phyloP scores from a whole-genome alignment of 1,140 invertebrate genomes.

The Diorhabda sublineata region DNA sequence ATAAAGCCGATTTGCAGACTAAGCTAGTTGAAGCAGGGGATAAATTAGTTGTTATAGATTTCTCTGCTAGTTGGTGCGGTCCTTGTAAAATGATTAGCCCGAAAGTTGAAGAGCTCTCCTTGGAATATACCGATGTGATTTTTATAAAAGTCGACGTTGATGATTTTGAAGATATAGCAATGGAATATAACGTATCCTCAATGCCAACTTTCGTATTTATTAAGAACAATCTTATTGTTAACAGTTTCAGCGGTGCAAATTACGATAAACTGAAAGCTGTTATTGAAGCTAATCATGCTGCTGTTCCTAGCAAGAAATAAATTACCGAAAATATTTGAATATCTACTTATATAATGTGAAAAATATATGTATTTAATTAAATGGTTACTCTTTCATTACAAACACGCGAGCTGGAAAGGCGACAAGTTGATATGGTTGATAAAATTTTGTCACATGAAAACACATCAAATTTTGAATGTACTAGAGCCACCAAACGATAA shows the following conservation, averaged over 20 bases:
- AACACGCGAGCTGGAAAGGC: no score
- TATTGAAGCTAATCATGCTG: slow-evolving; percentile 52
- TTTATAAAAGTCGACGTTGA: slow-evolving; percentile 77
- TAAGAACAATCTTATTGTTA: slow-evolving; percentile 67
- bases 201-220: slow-evolving; percentile 94
- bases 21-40: slow-evolving; percentile 71
- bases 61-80: slow-evolving; percentile 80
- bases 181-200: slow-evolving; percentile 74
- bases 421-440: no score
- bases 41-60: slow-evolving; percentile 88
- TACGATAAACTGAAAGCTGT: slow-evolving; percentile 65
- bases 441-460: no score
- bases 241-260: slow-evolving; percentile 79
- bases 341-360: no score
- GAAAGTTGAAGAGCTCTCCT: slow-evolving; percentile 63
- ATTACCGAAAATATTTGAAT: not conserved
- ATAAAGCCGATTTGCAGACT: slow-evolving; percentile 60
- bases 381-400: no score
- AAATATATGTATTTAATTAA: no score
- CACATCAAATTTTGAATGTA: no score
- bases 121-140: slow-evolving; percentile 51
- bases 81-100: slow-evolving; percentile 92
- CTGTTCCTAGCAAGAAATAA: slow-evolving; percentile 7
- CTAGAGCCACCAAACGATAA: no score
- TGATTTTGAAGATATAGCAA: slow-evolving; percentile 77